Evolutionary conservation across 2,113 vertebrate species (phyloP).

Genomic region (Chamaetylas fuelleborni): DNA sequence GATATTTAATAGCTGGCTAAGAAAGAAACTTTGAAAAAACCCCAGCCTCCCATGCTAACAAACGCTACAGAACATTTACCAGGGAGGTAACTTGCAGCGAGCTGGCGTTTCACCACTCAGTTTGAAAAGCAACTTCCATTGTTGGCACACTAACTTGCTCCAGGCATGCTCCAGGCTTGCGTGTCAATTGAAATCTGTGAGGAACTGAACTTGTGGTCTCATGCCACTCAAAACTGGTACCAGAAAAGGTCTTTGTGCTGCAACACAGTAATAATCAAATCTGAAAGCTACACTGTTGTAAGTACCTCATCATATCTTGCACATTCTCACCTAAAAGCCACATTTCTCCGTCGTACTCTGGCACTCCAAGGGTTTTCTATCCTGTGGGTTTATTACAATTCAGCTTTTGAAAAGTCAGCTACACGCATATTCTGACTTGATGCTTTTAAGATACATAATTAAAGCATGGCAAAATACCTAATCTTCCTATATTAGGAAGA

Average conservation of each 20-base stretch:
- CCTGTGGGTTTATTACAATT: not conserved
- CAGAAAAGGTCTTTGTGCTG: constrained; percentile 22
- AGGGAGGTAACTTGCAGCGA: constrained; percentile 2
- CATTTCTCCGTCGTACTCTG: not conserved
- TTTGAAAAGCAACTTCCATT: constrained; percentile 22
- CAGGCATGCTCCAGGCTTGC: constrained; percentile 24
- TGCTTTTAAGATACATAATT: not conserved
- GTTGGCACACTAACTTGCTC: constrained; percentile 32
- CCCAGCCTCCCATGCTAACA: not conserved
- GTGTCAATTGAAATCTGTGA: constrained; percentile 3
- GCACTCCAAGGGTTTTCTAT: not conserved
- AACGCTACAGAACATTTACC: not conserved
- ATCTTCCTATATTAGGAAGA: not conserved
- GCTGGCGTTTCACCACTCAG: constrained; percentile 34
- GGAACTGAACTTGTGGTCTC: constrained; percentile 37
- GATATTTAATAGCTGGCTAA: not conserved
- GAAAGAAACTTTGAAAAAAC: not conserved
- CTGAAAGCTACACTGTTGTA: not conserved
- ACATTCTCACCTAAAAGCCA: not conserved
- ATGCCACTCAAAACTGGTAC: not conserved
- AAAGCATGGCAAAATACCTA: not conserved
- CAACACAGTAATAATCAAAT: constrained; percentile 14
- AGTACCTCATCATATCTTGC: not conserved
- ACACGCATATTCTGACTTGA: not conserved
- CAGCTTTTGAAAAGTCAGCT: not conserved